These are phyloP conservation scores for Rhabdomys dilectus DNA, from an alignment of 2,113 vertebrate genomes.

Conservation along the genomic window DNA sequence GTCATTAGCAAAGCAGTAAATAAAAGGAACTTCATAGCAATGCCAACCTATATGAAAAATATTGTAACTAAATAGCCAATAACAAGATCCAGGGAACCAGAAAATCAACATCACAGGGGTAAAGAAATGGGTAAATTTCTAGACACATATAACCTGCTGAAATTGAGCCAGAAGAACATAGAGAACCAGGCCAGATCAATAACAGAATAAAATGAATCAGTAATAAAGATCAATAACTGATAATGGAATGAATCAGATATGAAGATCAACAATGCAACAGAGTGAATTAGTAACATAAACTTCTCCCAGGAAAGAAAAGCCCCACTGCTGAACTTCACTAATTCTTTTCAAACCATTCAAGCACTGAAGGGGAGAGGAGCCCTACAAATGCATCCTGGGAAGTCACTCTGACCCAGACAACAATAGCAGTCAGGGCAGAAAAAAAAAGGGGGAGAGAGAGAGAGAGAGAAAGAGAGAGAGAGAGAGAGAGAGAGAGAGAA, in stretches of 20 bases:
- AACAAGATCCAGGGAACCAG: not conserved
- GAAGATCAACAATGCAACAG: not conserved
- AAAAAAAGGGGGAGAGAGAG: not conserved
- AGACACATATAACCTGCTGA: not conserved
- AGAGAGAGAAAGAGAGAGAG: not conserved
- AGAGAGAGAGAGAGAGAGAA: not conserved
- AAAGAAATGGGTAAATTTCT: not conserved
- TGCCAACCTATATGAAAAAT: not conserved
- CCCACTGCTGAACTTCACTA: not conserved
- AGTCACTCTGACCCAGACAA: not conserved
- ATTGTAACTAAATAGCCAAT: not conserved
- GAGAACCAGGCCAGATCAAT: not conserved
- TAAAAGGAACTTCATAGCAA: not conserved
- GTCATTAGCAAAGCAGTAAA: not conserved
- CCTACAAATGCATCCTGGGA: not conserved
- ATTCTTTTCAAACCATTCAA: not conserved
- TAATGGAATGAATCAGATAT: not conserved
- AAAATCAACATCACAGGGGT: not conserved
- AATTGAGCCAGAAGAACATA: not conserved
- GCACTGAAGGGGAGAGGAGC: not conserved
- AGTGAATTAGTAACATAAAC: not conserved
- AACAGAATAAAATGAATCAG: not conserved
- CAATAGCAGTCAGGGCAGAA: not conserved
- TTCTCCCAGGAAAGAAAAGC: not conserved
- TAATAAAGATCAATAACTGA: not conserved